Evolutionary conservation across 1,140 invertebrate species (phyloP), one percentile per base, ranked within the genome.

Genomic region (Melitaea cinxia): DNA sequence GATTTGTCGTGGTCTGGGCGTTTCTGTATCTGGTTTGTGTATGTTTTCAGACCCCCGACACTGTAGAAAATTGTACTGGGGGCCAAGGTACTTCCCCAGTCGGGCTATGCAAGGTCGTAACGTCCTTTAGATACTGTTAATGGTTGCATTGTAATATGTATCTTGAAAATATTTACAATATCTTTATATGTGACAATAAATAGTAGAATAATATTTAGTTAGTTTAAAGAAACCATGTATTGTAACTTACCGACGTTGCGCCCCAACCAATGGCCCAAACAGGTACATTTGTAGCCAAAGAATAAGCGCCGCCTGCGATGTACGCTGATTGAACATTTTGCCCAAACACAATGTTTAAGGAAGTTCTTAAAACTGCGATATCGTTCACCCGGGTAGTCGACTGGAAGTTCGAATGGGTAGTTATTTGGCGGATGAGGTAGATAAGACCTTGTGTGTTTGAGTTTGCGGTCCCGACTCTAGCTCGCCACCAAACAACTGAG

Each of bases 301-400:
- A 47, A 24, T 79, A 81, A 1, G 70, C 70, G 0, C 64, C 50
- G 3, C 83, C 83, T 26, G 75, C 72, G 0, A 88, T 59, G 7
- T 57, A 73, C 3, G 81, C 83, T 0, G 72, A 49, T 52, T 78
- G 75, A 0, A 79, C 72, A 0, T 70, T 45, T 4, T 66, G 60
- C 0, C 42, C 35, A 5, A 72, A 73, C 0, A 82, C 68, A 0
- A 94, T 86, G 14, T 91, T 24, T 2, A 75, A 12, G 0, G 65
- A 66, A 4, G 81, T 78, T 10, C 83, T 73, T 1, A 88, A 3
- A 0, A 88, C 75, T 4, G 95, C 95, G 2, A 96, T 73, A 70
- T 96, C 94, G 71, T 95, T 93, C 2, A 88, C 81, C 2, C 93
- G 75, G 54, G 93, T 94, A 0, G 70, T 60, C 0, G 89, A 58